Conservation (phyloP, 23 tunicate species). For the Aplidium turbinatum region DNA sequence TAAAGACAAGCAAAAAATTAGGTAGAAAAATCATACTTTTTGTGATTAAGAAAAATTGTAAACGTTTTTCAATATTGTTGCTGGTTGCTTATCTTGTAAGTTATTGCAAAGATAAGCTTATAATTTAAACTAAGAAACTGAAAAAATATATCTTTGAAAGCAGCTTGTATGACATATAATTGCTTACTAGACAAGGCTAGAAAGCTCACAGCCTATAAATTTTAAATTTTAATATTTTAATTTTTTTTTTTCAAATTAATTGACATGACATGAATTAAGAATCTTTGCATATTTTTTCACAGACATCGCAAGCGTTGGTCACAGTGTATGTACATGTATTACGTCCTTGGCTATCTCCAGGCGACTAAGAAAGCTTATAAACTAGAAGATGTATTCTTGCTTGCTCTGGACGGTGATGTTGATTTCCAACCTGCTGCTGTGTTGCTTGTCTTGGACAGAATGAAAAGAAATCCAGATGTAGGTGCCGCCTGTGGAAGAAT, state of each 20-base stretch:
- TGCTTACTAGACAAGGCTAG: no score
- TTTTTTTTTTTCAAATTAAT: no score
- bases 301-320: conserved; percentile 98
- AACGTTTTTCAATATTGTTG: no score
- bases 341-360: conserved; percentile 91
- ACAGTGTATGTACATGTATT: conserved; percentile 99
- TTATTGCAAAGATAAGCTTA: no score
- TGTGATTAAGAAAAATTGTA: background rate
- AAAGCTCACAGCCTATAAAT: no score
- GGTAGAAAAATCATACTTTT: conserved; percentile 39
- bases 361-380: conserved; percentile 78
- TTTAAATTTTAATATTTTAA: no score
- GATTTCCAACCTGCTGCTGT: conserved; percentile 97
- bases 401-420: conserved; percentile 99
- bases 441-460: conserved; percentile 76
- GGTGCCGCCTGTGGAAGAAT: conserved; percentile 99
- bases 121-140: no score
- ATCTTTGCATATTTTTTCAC: no score
- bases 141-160: no score
- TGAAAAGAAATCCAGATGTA: conserved; percentile 86
- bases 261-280: no score
- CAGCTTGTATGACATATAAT: no score
- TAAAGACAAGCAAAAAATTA: conserved; percentile 87
- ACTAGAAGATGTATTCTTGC: conserved; percentile 76
- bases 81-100: no score